A percentile compares a stretch with the other conserved stretches of the same genome.
These are phyloP conservation scores for Catharus ustulatus DNA, from an alignment of 2,797 vertebrate genomes.

Conservation along the genomic window DNA sequence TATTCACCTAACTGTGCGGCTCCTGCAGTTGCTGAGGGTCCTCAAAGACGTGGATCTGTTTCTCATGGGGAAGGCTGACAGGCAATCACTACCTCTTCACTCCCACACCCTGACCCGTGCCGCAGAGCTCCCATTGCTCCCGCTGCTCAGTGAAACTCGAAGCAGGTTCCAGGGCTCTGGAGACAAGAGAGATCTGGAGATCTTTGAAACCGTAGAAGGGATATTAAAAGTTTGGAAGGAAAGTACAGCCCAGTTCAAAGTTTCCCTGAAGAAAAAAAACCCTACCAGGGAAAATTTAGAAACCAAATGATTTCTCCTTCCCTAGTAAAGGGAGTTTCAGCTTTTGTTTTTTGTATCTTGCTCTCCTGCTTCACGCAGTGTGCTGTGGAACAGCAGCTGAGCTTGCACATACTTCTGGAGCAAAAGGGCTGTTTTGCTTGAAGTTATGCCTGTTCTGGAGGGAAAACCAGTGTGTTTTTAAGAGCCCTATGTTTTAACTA, in stretches of 20 bases:
- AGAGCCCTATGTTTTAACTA: background rate
- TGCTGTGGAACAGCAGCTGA: background rate
- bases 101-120: fast-evolving
- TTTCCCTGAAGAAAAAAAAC: slow-evolving; percentile 64
- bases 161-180: background rate
- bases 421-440: background rate
- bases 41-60: background rate
- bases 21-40: background rate
- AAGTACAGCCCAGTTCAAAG: slow-evolving; percentile 70
- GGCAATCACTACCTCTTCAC: background rate
- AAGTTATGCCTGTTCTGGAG: background rate
- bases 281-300: slow-evolving; percentile 63
- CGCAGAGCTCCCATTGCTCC: background rate
- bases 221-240: slow-evolving; percentile 20
- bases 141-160: background rate
- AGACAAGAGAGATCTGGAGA: background rate
- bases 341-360: slow-evolving; percentile 38
- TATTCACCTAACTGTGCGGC: fast-evolving
- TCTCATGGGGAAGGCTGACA: background rate
- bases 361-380: background rate
- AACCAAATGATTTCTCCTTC: slow-evolving; percentile 7
- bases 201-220: background rate
- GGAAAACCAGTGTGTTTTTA: background rate
- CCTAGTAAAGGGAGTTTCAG: slow-evolving; percentile 40
- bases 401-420: background rate